phyloP scores from a whole-genome alignment of 2,113 vertebrate genomes.

The Dipodomys spectabilis region DNA sequence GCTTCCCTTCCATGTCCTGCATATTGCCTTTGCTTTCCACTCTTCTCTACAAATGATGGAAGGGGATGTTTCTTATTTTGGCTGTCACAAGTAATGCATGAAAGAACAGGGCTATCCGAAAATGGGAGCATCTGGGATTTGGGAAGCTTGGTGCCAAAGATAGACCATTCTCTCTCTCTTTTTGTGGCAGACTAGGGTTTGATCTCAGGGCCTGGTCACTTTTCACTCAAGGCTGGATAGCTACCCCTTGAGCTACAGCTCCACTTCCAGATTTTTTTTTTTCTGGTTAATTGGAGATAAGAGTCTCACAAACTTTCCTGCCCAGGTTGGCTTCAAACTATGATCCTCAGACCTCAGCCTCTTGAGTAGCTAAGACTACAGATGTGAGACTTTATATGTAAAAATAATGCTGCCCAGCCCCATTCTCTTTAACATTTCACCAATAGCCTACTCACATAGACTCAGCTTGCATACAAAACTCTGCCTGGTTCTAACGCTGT shows the following conservation, averaged over 20 bases:
- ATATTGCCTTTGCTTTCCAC: background rate
- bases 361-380: too few species aligned
- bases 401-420: too few species aligned
- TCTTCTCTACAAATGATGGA: background rate
- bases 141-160: background rate
- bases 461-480: background rate
- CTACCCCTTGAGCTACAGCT: too few species aligned
- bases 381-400: too few species aligned
- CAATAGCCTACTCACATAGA: background rate
- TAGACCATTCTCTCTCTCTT: background rate
- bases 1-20: background rate
- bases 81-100: background rate
- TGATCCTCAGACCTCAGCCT: too few species aligned
- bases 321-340: too few species aligned
- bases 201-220: too few species aligned
- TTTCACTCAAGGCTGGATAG: too few species aligned
- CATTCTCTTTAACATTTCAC: background rate
- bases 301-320: too few species aligned
- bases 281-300: too few species aligned
- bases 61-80: background rate
- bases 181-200: too few species aligned
- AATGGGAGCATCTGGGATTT: background rate
- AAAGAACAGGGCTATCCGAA: background rate
- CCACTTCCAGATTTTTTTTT: too few species aligned
- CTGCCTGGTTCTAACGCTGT: accelerated